Conservation (phyloP, 2,888 invertebrate genomes). For the Spodoptera littoralis region DNA sequence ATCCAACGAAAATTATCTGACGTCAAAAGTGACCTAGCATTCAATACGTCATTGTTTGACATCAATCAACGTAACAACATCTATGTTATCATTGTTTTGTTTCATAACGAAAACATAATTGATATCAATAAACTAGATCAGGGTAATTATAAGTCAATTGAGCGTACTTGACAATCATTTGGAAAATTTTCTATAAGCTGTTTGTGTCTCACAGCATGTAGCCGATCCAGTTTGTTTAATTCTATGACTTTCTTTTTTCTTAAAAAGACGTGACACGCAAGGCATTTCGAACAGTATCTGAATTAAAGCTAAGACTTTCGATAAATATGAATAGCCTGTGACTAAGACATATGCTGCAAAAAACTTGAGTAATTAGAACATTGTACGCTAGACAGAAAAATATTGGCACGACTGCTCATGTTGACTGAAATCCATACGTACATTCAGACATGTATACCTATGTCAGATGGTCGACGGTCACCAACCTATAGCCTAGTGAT, state of each 20-base stretch:
- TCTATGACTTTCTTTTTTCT: too few species aligned
- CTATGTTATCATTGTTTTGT: slow-evolving; percentile 31
- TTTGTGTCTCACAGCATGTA: slow-evolving; percentile 1
- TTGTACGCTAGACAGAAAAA: slow-evolving; percentile 9
- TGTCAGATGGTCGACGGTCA: slow-evolving; percentile 24
- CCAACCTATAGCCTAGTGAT: slow-evolving; percentile 27
- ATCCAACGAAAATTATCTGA: slow-evolving; percentile 19
- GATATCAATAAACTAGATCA: slow-evolving; percentile 30
- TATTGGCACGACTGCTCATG: slow-evolving; percentile 31
- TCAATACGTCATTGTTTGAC: slow-evolving; percentile 25
- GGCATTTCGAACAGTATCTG: too few species aligned
- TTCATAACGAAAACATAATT: slow-evolving; percentile 30
- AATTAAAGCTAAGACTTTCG: too few species aligned
- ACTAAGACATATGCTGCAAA: background rate
- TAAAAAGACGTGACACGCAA: too few species aligned
- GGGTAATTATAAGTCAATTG: slow-evolving; percentile 26
- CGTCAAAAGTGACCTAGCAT: slow-evolving; percentile 39
- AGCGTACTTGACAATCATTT: slow-evolving; percentile 6
- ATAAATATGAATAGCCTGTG: too few species aligned
- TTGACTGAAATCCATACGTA: background rate
- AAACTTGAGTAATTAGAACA: slow-evolving; percentile 18
- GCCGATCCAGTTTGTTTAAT: slow-evolving; percentile 5
- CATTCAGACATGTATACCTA: too few species aligned
- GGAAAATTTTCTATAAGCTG: background rate
- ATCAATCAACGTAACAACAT: slow-evolving; percentile 32